These are phyloP conservation scores for Manis crassicaudata DNA, from an alignment of 2,797 vertebrate species.

Conservation along the genomic window DNA sequence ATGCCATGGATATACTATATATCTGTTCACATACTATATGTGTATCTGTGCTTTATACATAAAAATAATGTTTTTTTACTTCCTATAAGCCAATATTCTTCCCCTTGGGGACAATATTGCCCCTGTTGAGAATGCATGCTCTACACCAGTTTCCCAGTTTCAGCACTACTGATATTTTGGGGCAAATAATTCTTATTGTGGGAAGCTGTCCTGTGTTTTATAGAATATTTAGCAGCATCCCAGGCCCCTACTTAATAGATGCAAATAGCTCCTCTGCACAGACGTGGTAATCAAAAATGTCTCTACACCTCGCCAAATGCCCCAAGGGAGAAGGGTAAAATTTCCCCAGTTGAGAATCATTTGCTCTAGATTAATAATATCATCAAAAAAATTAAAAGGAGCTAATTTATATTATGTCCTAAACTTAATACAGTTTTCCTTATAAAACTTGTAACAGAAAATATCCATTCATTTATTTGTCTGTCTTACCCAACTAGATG, in stretches of 20 bases:
- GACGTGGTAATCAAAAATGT: not conserved
- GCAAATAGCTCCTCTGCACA: not conserved
- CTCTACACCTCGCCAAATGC: not conserved
- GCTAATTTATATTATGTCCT: not conserved
- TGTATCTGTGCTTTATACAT: not conserved
- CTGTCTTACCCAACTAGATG: not conserved
- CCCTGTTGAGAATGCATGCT: not conserved
- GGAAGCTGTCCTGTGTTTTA: not conserved
- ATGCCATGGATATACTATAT: not conserved
- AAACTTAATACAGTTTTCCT: not conserved
- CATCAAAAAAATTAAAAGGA: not conserved
- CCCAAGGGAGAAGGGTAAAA: not conserved
- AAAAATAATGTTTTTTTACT: conserved; percentile 12
- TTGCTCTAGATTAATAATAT: conserved; percentile 8
- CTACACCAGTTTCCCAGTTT: not conserved
- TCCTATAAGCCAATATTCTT: not conserved
- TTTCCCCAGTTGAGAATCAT: not conserved
- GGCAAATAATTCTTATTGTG: not conserved
- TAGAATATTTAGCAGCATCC: not conserved
- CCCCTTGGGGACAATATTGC: not conserved
- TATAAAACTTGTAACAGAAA: not conserved
- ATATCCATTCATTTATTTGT: not conserved
- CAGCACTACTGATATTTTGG: not conserved
- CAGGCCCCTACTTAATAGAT: not conserved
- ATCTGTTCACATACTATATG: not conserved